Evolutionary conservation across 2,888 invertebrate species (phyloP).

Genomic region (Oscheius myriophilus): DNA sequence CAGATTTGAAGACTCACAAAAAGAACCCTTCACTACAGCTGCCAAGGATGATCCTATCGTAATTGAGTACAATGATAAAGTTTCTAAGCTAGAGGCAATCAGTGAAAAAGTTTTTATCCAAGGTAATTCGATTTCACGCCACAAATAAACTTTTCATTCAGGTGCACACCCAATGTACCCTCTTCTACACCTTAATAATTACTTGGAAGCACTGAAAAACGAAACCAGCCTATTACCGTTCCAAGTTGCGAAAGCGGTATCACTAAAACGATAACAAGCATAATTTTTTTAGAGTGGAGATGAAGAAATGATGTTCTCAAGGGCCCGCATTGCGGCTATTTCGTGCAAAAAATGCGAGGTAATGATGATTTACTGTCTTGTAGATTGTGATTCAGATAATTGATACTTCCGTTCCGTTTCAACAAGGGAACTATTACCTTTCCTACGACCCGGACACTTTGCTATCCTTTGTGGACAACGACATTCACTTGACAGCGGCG

Average conservation of each 20-base stretch:
- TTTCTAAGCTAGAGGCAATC: neutral
- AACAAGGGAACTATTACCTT: neutral
- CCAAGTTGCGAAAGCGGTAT: neutral
- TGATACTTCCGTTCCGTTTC: slow-evolving; percentile 1
- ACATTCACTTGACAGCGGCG: neutral
- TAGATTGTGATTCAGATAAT: slow-evolving; percentile 4
- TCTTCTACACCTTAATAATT: neutral
- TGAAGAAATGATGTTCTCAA: neutral
- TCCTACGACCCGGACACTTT: neutral
- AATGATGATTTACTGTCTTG: neutral
- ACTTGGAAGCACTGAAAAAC: neutral
- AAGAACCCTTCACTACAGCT: neutral
- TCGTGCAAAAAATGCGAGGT: slow-evolving; percentile 9
- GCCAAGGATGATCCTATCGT: neutral
- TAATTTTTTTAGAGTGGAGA: neutral
- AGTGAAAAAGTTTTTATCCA: slow-evolving; percentile 2
- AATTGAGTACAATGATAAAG: neutral
- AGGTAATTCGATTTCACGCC: neutral
- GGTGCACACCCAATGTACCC: slow-evolving; percentile 2
- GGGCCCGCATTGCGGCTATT: neutral
- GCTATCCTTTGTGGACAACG: slow-evolving; percentile 6
- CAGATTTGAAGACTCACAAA: slow-evolving; percentile 2
- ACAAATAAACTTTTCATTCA: neutral
- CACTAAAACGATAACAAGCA: neutral
- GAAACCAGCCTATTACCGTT: neutral